These are phyloP conservation scores for Tenebrosternarchus preto DNA, from an alignment of 2,113 vertebrate species.

Conservation along the genomic window DNA sequence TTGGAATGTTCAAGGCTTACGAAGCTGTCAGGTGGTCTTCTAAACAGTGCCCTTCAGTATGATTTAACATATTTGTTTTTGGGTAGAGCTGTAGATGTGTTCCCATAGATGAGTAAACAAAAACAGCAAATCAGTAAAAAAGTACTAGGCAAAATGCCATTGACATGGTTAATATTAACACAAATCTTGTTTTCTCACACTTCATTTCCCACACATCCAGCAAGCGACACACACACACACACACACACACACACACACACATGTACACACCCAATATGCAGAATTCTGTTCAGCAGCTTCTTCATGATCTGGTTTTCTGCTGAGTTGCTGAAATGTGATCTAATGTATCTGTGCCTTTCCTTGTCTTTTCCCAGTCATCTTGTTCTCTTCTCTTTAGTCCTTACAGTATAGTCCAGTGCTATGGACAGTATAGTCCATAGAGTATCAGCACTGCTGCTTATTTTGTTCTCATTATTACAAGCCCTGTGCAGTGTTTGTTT, in stretches of 20 bases:
- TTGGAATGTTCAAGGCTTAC: no score
- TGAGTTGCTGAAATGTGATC: constrained; percentile 68
- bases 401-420: neutral
- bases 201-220: no score
- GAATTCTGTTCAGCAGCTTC: constrained; percentile 21
- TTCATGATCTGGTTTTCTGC: constrained; percentile 63
- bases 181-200: no score
- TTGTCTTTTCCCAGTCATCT: constrained; percentile 4
- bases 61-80: no score
- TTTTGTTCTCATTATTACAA: neutral
- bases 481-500: neutral
- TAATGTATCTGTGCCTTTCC: constrained; percentile 45
- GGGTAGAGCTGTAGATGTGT: no score
- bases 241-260: neutral
- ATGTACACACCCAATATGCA: neutral
- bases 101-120: no score
- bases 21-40: no score
- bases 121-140: no score
- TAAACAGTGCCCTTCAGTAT: no score
- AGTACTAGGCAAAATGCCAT: no score
- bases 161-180: no score
- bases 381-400: constrained; percentile 18
- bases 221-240: neutral
- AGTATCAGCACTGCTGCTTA: neutral
- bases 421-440: no score